Conservation (phyloP, 92 coral and sea anemone genomes). For the Epizoanthus scotinus region DNA sequence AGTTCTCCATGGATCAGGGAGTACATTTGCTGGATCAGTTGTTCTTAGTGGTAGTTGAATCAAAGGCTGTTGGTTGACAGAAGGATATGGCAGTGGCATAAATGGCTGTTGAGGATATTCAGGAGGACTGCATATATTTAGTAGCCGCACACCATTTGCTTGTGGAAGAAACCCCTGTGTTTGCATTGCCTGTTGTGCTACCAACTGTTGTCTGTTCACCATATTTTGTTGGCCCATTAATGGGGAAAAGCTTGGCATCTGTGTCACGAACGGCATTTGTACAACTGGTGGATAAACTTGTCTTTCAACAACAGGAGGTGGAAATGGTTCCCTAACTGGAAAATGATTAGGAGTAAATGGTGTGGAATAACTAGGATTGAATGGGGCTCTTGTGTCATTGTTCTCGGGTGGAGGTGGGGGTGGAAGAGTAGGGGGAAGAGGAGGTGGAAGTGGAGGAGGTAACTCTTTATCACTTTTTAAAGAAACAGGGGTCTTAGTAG, state of each 20-base stretch:
- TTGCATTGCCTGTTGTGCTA: not conserved
- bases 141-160: too few relatives aligned
- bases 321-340: not conserved
- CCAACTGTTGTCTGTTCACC: constrained; percentile 3
- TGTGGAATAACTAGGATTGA: too few relatives aligned
- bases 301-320: constrained; percentile 32
- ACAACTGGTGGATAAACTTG: not conserved
- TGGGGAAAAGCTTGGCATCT: constrained; percentile 1
- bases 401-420: constrained; percentile 33
- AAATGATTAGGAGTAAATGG: not conserved
- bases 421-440: constrained; percentile 33
- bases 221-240: constrained; percentile 1
- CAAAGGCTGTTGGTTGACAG: constrained; percentile 6
- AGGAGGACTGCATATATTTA: too few relatives aligned
- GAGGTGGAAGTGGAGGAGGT: constrained; percentile 30
- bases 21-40: not conserved
- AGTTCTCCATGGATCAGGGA: constrained; percentile 18
- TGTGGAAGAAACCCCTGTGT: not conserved
- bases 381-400: not conserved
- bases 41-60: not conserved
- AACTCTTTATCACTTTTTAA: not conserved
- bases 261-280: not conserved
- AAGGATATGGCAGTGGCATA: not conserved
- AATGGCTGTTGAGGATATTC: not conserved
- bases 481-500: not conserved